Conservation (phyloP, 2,113 vertebrate species). For the Atractosteus spatula region DNA sequence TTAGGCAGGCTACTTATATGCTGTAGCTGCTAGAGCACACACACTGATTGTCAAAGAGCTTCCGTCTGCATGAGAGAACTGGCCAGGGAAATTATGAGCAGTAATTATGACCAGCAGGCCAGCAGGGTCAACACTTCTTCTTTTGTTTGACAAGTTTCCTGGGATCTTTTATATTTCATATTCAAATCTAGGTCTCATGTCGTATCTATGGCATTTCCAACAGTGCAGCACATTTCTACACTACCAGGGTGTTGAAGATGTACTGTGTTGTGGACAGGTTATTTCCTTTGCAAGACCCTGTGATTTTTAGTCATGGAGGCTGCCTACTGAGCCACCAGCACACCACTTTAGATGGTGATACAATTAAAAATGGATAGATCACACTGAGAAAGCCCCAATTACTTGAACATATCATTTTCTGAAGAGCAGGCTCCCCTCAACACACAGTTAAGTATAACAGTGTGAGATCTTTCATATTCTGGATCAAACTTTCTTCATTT, state of each 20-base stretch:
- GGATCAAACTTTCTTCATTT: not conserved
- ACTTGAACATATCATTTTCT: conserved; percentile 16
- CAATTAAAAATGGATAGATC: conserved; percentile 12
- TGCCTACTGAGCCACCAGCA: conserved; percentile 3
- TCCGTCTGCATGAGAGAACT: conserved; percentile 25
- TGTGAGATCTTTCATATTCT: not conserved
- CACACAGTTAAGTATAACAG: not conserved
- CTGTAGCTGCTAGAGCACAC: not conserved
- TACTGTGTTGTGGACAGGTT: conserved; percentile 5
- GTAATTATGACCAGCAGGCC: conserved; percentile 42
- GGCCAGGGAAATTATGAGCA: conserved; percentile 44
- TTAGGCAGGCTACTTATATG: not conserved
- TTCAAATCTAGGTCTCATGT: conserved; percentile 11
- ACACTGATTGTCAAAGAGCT: too few relatives aligned
- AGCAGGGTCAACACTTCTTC: conserved; percentile 28
- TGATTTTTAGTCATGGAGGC: conserved; percentile 2
- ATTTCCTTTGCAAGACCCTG: conserved; percentile 1
- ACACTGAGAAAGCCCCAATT: conserved; percentile 6
- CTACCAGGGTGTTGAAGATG: conserved; percentile 1
- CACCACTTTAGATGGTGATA: conserved; percentile 9
- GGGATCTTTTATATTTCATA: conserved; percentile 14
- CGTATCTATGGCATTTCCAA: conserved; percentile 5
- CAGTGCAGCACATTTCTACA: not conserved
- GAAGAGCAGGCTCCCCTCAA: not conserved
- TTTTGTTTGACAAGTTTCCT: conserved; percentile 21